Percentiles rank a stretch among this genome's conserved stretches.
These are phyloP conservation scores for Portunus trituberculatus DNA, from an alignment of 1,140 invertebrate species.

Conservation along the genomic window DNA sequence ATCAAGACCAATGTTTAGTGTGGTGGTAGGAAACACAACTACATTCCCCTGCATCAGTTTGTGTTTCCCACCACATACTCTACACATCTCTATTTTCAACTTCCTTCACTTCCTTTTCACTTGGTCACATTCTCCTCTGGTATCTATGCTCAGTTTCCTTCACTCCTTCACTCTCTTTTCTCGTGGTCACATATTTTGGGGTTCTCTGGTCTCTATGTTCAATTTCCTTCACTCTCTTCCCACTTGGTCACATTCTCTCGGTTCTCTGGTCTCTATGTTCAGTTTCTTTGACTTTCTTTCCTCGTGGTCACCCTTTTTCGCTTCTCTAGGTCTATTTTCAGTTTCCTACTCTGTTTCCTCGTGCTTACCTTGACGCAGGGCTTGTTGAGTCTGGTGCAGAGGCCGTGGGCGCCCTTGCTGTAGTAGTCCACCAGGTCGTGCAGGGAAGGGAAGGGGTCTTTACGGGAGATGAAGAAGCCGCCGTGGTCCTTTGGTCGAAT, in stretches of 20 bases:
- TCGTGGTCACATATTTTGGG: no score
- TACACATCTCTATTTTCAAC: not conserved
- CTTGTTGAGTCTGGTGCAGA: slow-evolving; percentile 51
- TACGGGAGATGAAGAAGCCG: slow-evolving; percentile 61
- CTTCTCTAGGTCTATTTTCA: not conserved
- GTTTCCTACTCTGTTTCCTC: no score
- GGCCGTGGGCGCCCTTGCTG: not conserved
- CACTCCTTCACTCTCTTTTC: not conserved
- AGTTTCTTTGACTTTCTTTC: not conserved
- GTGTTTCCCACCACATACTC: no score
- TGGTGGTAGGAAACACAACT: no score
- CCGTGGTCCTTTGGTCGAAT: slow-evolving; percentile 60
- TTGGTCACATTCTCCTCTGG: not conserved
- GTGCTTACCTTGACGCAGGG: slow-evolving; percentile 57
- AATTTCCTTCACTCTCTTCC: not conserved
- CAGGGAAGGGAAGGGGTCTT: slow-evolving; percentile 33
- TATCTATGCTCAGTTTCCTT: not conserved
- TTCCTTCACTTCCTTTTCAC: not conserved
- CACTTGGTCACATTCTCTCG: not conserved
- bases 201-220: not conserved
- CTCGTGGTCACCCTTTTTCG: not conserved
- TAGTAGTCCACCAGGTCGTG: slow-evolving; percentile 60
- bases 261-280: not conserved
- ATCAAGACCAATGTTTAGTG: no score
- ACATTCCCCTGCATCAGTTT: no score